These are phyloP conservation scores for Drosophila watanabei DNA, from an alignment of 1,140 invertebrate species.

Conservation along the genomic window DNA sequence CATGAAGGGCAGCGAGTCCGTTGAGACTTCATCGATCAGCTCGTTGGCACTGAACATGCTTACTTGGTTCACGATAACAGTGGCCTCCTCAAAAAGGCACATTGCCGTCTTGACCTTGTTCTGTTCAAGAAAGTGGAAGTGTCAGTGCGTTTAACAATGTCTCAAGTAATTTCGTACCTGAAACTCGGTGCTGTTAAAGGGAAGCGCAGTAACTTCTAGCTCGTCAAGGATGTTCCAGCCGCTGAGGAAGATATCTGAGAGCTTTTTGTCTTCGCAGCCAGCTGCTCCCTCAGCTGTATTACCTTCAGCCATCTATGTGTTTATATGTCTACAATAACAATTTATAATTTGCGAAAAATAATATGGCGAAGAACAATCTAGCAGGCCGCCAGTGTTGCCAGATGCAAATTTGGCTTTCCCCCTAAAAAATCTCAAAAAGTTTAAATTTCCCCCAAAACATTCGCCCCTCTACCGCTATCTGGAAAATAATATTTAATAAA, in stretches of 20 bases:
- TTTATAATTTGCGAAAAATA: neutral
- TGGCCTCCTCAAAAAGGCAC: constrained; percentile 91
- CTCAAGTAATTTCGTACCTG: constrained; percentile 86
- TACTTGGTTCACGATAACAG: constrained; percentile 91
- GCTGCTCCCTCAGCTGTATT: constrained; percentile 16
- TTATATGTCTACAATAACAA: neutral
- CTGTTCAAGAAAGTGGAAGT: constrained; percentile 84
- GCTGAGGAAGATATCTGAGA: constrained; percentile 87
- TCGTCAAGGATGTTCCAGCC: constrained; percentile 88
- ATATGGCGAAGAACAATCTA: neutral
- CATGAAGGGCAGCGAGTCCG: constrained; percentile 94
- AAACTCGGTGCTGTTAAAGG: constrained; percentile 88
- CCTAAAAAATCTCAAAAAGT: no score
- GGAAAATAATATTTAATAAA: no score
- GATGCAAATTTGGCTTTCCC: no score
- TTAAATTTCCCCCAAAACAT: no score
- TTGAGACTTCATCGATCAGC: constrained; percentile 93
- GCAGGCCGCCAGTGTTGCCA: neutral
- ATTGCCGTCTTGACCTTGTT: constrained; percentile 90
- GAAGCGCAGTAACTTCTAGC: constrained; percentile 87
- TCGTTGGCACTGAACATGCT: constrained; percentile 96
- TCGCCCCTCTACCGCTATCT: no score
- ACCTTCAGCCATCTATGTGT: constrained; percentile 55
- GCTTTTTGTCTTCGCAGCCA: constrained; percentile 60
- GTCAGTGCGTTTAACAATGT: neutral